These are phyloP conservation scores for Hypsibius dujardini DNA, from an alignment of 1,140 invertebrate genomes.

Conservation along the genomic window DNA sequence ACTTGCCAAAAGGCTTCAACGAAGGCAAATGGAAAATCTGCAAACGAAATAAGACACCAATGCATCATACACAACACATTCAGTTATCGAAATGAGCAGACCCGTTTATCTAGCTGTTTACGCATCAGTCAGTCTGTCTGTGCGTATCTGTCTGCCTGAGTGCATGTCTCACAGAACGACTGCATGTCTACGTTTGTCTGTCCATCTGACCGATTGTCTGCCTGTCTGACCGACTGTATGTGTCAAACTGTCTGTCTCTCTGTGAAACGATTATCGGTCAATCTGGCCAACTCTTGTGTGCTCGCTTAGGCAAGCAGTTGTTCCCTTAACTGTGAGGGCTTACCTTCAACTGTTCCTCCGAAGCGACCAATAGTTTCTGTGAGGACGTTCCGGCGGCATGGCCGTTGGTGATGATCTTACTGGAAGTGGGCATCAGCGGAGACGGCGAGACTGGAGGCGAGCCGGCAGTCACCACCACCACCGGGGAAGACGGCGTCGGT, in stretches of 20 bases:
- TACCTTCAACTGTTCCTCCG: conserved; percentile 88
- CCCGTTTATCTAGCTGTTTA: no score
- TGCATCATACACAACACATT: background rate
- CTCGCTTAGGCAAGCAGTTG: background rate
- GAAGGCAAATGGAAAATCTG: conserved; percentile 76
- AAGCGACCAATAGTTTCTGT: conserved; percentile 82
- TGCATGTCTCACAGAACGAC: background rate
- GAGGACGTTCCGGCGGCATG: no score
- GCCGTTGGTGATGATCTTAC: no score
- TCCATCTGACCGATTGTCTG: no score
- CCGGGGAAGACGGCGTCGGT: no score
- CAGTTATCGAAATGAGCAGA: background rate
- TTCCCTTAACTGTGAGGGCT: conserved; percentile 16
- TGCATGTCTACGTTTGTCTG: no score
- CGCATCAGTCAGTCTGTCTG: background rate
- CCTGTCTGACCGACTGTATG: no score
- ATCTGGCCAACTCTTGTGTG: background rate
- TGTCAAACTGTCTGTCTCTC: no score
- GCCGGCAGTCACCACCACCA: no score
- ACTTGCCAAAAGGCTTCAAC: conserved; percentile 78
- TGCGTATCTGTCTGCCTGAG: background rate
- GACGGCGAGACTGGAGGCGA: no score
- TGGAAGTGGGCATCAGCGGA: no score
- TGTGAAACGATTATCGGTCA: background rate
- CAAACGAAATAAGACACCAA: conserved; percentile 19